Conservation (phyloP, 2,797 vertebrate genomes). For the Protonibea diacanthus region DNA sequence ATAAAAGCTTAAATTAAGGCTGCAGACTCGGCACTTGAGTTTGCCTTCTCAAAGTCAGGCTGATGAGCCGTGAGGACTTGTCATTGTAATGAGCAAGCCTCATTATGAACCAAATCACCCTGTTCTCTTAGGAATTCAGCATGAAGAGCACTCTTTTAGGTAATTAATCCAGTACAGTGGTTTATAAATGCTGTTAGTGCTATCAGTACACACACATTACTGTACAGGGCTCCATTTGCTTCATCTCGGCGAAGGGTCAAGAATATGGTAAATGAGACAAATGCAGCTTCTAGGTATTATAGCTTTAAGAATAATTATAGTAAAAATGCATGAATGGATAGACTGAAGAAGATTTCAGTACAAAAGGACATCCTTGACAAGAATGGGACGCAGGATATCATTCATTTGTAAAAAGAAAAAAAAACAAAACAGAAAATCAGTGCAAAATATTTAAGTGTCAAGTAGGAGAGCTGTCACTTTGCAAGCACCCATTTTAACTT, state of each 20-base stretch:
- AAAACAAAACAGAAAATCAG: slow-evolving; percentile 28
- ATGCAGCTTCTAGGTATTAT: not conserved
- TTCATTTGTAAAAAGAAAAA: slow-evolving; percentile 22
- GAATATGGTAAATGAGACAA: slow-evolving; percentile 44
- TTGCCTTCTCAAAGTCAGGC: slow-evolving; percentile 76
- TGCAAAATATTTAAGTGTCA: slow-evolving; percentile 48
- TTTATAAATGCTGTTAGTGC: slow-evolving; percentile 57
- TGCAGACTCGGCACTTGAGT: slow-evolving; percentile 61
- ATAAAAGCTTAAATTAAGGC: slow-evolving; percentile 63
- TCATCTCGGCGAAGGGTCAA: slow-evolving; percentile 49
- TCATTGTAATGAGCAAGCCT: slow-evolving; percentile 84
- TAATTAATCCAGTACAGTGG: slow-evolving; percentile 76
- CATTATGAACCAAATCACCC: slow-evolving; percentile 85
- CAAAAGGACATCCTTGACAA: slow-evolving; percentile 22
- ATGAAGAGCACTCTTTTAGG: slow-evolving; percentile 79
- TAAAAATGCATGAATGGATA: not conserved
- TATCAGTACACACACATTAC: slow-evolving; percentile 52
- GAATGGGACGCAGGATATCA: slow-evolving; percentile 12
- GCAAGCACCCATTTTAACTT: slow-evolving; percentile 52
- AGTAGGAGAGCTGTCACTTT: slow-evolving; percentile 52
- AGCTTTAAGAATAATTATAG: not conserved
- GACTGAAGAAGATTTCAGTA: slow-evolving; percentile 8
- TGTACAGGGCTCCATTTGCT: slow-evolving; percentile 33
- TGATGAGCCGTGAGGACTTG: slow-evolving; percentile 85
- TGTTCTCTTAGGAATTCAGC: slow-evolving; percentile 78